phyloP scores from a whole-genome alignment of 1,140 invertebrate species.

The Lanistes nyassanus region DNA sequence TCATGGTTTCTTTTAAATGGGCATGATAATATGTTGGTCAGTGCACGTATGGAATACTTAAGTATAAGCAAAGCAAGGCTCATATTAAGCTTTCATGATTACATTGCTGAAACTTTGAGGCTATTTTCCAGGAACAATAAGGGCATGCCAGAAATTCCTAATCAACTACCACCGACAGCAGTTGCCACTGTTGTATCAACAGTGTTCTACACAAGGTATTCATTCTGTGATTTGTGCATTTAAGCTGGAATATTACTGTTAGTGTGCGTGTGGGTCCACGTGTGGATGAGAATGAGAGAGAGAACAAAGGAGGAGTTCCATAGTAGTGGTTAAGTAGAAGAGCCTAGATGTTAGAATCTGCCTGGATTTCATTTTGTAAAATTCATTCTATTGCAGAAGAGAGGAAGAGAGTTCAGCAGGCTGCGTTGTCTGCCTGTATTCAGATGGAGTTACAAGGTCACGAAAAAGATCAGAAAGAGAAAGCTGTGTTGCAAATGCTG shows the following conservation, averaged over 20 bases:
- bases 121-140: conserved; percentile 34
- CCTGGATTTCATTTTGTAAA: too few relatives aligned
- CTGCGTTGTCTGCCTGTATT: too few relatives aligned
- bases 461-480: too few relatives aligned
- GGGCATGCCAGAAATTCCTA: conserved; percentile 40
- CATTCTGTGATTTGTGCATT: neutral
- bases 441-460: too few relatives aligned
- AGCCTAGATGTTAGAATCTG: too few relatives aligned
- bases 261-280: neutral
- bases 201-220: conserved; percentile 35
- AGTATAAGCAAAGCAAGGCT: neutral
- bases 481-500: too few relatives aligned
- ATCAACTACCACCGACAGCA: conserved; percentile 27
- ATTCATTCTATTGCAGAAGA: too few relatives aligned
- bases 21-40: neutral
- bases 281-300: too few relatives aligned
- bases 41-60: neutral
- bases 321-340: too few relatives aligned
- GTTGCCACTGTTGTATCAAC: conserved; percentile 26
- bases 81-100: neutral
- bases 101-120: neutral
- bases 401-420: too few relatives aligned
- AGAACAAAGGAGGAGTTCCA: too few relatives aligned
- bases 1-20: neutral
- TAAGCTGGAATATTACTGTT: neutral